phyloP scores from a whole-genome alignment of 1,140 invertebrate species.

The Homalodisca vitripennis region DNA sequence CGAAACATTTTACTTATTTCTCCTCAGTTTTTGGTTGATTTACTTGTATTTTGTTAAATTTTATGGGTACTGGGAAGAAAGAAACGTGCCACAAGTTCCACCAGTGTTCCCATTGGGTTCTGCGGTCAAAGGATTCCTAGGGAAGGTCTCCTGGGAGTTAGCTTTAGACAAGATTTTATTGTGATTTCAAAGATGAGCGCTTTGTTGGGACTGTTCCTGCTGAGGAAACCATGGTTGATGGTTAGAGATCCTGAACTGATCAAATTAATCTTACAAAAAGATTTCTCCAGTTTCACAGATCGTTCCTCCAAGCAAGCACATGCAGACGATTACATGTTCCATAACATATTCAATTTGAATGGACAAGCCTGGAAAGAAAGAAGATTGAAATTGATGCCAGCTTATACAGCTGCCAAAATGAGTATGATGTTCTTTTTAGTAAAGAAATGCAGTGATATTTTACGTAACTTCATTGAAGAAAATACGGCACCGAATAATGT shows the following conservation, averaged over 20 bases:
- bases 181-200: not conserved
- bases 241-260: not conserved
- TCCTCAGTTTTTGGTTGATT: not conserved
- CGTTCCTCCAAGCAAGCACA: not conserved
- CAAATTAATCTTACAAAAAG: not conserved
- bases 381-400: not conserved
- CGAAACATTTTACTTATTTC: not conserved
- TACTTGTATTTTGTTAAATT: conserved; percentile 13
- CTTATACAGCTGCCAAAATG: not conserved
- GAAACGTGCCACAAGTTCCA: not conserved
- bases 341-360: not conserved
- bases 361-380: not conserved
- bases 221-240: not conserved
- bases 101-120: conserved; percentile 7
- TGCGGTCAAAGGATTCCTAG: not conserved
- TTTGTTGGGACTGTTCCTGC: not conserved
- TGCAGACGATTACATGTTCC: not conserved
- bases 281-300: not conserved
- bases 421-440: not conserved
- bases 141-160: not conserved
- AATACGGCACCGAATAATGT: not conserved
- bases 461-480: not conserved
- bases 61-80: conserved; percentile 23
- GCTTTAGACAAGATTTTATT: not conserved
- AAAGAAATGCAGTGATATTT: not conserved